Conservation (phyloP, 2,888 invertebrate genomes). For the Axea sp. region DNA sequence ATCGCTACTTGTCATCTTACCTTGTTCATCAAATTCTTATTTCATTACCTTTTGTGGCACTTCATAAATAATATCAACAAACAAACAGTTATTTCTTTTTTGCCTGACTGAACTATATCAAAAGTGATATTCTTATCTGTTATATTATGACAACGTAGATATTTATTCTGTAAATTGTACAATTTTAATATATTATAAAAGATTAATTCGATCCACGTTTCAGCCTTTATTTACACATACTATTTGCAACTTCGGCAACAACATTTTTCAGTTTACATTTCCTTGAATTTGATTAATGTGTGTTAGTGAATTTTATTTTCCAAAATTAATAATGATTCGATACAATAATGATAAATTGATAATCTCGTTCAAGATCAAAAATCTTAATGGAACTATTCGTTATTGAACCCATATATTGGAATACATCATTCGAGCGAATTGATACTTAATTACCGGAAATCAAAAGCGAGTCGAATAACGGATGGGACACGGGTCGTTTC, state of each 20-base stretch:
- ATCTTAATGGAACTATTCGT: slow-evolving; percentile 33
- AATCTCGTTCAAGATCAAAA: slow-evolving; percentile 25
- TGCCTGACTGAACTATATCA: no score
- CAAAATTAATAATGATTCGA: no score
- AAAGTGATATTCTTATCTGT: no score
- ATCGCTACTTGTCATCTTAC: slow-evolving; percentile 48
- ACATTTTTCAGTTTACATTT: no score
- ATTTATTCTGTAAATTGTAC: no score
- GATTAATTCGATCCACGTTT: no score
- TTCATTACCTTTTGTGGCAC: slow-evolving; percentile 8
- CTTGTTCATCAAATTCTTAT: slow-evolving; percentile 22
- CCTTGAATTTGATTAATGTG: no score
- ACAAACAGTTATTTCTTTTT: background rate
- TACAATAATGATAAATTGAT: slow-evolving; percentile 7
- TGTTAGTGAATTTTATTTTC: no score
- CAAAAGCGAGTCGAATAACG: slow-evolving; percentile 73
- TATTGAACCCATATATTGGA: slow-evolving; percentile 49
- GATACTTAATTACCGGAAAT: slow-evolving; percentile 78
- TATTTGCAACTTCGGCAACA: no score
- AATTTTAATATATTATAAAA: no score
- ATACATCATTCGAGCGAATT: slow-evolving; percentile 73
- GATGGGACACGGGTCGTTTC: slow-evolving; percentile 73
- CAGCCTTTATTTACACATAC: no score
- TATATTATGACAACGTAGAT: no score
- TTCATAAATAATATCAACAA: slow-evolving; percentile 22